Evolutionary conservation across 1,140 invertebrate species (phyloP), one percentile per base, ranked within the genome.

Genomic region (Calliphora vicina): DNA sequence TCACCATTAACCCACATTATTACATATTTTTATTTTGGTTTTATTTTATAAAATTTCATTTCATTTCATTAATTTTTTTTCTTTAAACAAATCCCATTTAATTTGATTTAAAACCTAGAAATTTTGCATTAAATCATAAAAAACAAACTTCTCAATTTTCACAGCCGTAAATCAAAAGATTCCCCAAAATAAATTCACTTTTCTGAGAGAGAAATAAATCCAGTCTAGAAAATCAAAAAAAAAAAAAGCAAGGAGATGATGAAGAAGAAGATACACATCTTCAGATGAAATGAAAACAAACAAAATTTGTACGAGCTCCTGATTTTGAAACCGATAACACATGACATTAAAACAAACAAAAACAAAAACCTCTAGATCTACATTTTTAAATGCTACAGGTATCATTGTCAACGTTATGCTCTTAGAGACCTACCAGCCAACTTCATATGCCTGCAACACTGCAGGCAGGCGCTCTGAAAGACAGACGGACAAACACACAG

Each of bases 71-170:
- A 23, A 23, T 20, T 8, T 67, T 10, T 23, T 67, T 23, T 23
- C 10, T 67, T 67, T 10, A 67, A 67, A 67, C 5, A 67, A 67
- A 67, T 23, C 61, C 61, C 61, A 67, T 67, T 67, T 13, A 78
- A 78, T 43, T 78, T 78, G 74, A 78, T 78, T 78, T 78, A 78
- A 45, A 78, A 78, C 74, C 20, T 78, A 23, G 35, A 43, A 74
- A 78, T 43, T 78, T 78, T 20, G n/a, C 74, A 78, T 78, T 78
- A 78, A 78, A 78, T 78, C 74, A 78, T 78, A 35, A 42, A 25
- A 76, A 78, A 78, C 74, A 78, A 78, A 78, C n/a, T 78, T 78
- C 74, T 78, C 74, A 78, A 78, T 78, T 78, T 78, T 78, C 74
- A 78, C 74, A 78, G 74, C 74, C 35, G 35, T 78, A 43, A 78